Evolutionary conservation across 2,113 vertebrate genomes (phyloP).

Genomic region (Oncorhynchus mykiss): DNA sequence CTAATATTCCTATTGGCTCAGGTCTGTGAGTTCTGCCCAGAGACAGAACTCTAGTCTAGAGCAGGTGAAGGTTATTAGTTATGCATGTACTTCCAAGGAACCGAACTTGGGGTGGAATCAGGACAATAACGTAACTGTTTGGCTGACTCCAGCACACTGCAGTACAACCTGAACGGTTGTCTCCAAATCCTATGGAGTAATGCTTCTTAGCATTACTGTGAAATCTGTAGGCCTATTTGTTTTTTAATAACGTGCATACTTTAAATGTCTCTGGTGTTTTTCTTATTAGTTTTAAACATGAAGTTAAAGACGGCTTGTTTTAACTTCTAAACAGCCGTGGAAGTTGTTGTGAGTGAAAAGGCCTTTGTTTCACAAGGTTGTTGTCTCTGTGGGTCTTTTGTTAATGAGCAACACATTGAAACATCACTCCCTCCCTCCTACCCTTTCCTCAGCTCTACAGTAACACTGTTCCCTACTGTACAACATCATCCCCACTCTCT

Average conservation of each 20-base stretch:
- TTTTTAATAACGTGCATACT: too few species aligned
- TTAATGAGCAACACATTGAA: background rate
- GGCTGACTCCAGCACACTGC: background rate
- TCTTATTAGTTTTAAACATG: too few species aligned
- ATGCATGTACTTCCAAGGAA: background rate
- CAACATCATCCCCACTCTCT: background rate
- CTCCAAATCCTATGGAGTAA: too few species aligned
- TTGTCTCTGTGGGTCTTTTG: background rate
- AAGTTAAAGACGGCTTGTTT: background rate
- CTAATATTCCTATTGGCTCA: constrained; percentile 16
- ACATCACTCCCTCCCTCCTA: too few species aligned
- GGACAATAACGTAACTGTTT: constrained; percentile 1
- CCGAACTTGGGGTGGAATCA: background rate
- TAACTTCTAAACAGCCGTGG: background rate
- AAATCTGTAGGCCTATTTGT: too few species aligned
- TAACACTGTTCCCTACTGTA: background rate
- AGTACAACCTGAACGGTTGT: too few species aligned
- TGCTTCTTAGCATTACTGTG: too few species aligned
- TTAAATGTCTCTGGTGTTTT: background rate
- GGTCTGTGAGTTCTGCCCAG: constrained; percentile 18
- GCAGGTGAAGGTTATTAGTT: constrained; percentile 11
- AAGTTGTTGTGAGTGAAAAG: background rate
- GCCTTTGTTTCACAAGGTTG: background rate
- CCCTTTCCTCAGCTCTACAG: background rate
- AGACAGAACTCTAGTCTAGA: constrained; percentile 7